A percentile compares a stretch with the other conserved stretches of the same genome.
Conservation (phyloP, 2,888 invertebrate species). For the Apotomis capreana region DNA sequence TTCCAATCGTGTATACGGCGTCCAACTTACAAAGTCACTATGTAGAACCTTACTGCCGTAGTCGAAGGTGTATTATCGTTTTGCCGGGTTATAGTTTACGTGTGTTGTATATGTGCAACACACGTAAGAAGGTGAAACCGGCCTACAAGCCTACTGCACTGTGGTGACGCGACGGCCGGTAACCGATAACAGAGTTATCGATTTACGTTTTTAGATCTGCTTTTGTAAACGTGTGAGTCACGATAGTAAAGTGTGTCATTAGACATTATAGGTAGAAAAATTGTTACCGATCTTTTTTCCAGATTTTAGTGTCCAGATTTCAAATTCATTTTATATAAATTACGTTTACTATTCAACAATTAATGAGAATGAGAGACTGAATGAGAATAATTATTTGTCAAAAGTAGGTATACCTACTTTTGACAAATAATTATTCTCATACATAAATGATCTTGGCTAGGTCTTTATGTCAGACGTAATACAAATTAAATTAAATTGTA, state of each 20-base stretch:
- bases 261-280: neutral
- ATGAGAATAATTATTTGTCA: too few relatives aligned
- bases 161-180: constrained; percentile 33
- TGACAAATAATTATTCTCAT: too few relatives aligned
- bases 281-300: neutral
- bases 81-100: neutral
- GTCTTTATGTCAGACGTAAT: too few relatives aligned
- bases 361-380: too few relatives aligned
- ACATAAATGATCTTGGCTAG: too few relatives aligned
- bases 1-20: neutral
- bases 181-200: constrained; percentile 30
- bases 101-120: constrained; percentile 22
- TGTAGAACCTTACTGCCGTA: neutral
- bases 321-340: too few relatives aligned
- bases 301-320: too few relatives aligned
- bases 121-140: constrained; percentile 38
- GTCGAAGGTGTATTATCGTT: neutral
- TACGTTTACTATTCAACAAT: too few relatives aligned
- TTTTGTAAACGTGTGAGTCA: constrained; percentile 29
- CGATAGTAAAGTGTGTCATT: constrained; percentile 10
- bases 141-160: constrained; percentile 38
- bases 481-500: too few relatives aligned
- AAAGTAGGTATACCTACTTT: too few relatives aligned
- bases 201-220: constrained; percentile 17
- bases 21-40: neutral